These are phyloP conservation scores for Morbakka virulenta DNA, from an alignment of 30 jellyfish, hydroid and myxozoan genomes.

Conservation along the genomic window DNA sequence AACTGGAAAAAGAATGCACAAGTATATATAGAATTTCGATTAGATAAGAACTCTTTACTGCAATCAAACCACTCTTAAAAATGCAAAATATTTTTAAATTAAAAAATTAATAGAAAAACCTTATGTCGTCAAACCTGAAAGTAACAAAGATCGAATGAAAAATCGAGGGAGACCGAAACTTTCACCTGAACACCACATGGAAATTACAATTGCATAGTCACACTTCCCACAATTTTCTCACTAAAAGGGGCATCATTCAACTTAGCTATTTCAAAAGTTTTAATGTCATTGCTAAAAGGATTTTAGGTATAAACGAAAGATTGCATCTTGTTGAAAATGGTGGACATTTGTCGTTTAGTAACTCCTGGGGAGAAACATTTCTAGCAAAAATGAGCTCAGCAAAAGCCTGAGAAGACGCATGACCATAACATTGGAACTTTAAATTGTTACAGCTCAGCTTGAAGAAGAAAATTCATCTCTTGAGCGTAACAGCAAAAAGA, in stretches of 20 bases:
- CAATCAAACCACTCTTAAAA: neutral
- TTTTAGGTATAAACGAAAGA: neutral
- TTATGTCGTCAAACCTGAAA: too few relatives aligned
- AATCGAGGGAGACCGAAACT: conserved; percentile 1
- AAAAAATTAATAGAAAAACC: too few relatives aligned
- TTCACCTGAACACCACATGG: conserved; percentile 4
- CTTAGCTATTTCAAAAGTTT: neutral
- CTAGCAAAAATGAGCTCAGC: too few relatives aligned
- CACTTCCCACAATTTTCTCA: neutral
- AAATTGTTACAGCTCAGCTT: too few relatives aligned
- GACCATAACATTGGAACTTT: too few relatives aligned
- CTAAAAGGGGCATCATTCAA: neutral
- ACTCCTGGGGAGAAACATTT: too few relatives aligned
- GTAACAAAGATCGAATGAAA: too few relatives aligned
- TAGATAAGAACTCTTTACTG: neutral
- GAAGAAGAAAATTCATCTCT: too few relatives aligned
- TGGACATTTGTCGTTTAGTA: conserved; percentile 4
- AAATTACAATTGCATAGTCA: neutral
- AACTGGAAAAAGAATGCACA: neutral
- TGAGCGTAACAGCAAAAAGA: too few relatives aligned
- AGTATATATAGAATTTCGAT: neutral
- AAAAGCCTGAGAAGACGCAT: too few relatives aligned
- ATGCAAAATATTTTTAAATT: conserved; percentile 9
- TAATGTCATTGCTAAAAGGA: too few relatives aligned
- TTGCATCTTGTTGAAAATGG: conserved; percentile 5